Percentiles rank a stretch among this genome's conserved stretches.
These are phyloP conservation scores for Synanceia verrucosa DNA, from an alignment of 2,797 vertebrate species.

Conservation along the genomic window DNA sequence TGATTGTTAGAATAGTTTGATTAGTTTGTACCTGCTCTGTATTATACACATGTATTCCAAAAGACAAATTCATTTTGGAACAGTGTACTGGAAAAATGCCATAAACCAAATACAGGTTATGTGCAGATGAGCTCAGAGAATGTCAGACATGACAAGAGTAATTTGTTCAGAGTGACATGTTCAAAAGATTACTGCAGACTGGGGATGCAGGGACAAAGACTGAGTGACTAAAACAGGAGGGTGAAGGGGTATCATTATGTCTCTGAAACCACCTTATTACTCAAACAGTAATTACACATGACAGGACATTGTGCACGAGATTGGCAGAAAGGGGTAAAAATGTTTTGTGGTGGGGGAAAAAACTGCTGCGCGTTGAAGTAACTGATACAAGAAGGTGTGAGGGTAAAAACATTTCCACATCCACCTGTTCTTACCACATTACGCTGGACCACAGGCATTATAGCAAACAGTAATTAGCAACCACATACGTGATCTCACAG, in stretches of 20 bases:
- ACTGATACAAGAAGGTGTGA: background rate
- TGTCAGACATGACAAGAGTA: constrained; percentile 47
- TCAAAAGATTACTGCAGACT: constrained; percentile 58
- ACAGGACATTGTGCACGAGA: constrained; percentile 11
- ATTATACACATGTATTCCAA: constrained; percentile 2
- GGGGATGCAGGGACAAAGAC: constrained; percentile 17
- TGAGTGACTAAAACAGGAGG: constrained; percentile 7
- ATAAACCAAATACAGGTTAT: constrained; percentile 16
- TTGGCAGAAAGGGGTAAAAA: background rate
- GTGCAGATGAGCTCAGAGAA: constrained; percentile 41
- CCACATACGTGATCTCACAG: constrained; percentile 14
- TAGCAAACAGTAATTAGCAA: constrained; percentile 25
- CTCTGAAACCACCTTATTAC: constrained; percentile 35
- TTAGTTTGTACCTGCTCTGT: background rate
- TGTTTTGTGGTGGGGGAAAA: background rate
- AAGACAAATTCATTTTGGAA: constrained; percentile 27
- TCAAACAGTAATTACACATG: constrained; percentile 56
- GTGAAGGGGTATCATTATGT: constrained; percentile 45
- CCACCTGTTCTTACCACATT: background rate
- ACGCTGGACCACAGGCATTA: background rate
- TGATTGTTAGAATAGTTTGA: background rate
- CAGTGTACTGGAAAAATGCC: background rate
- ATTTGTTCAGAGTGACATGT: constrained; percentile 62
- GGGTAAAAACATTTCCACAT: background rate
- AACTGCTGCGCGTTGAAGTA: background rate